phyloP scores from a whole-genome alignment of 2,888 invertebrate species.

The Nysson spinosus region DNA sequence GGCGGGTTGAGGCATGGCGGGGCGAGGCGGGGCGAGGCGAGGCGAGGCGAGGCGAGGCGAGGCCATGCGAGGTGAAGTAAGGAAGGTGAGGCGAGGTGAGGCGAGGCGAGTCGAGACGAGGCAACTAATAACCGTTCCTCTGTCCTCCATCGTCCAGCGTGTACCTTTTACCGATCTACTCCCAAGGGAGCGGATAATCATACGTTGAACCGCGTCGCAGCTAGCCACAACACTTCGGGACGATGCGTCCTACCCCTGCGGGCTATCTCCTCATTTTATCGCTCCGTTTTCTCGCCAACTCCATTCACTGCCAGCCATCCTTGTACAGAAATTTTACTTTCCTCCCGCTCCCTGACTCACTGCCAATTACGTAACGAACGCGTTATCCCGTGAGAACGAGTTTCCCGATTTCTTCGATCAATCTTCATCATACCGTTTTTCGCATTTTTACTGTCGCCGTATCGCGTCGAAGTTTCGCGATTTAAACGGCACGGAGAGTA shows the following conservation, averaged over 20 bases:
- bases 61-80: too few relatives aligned
- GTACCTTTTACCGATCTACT: background rate
- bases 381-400: too few relatives aligned
- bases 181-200: slow-evolving; percentile 70
- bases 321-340: slow-evolving; percentile 8
- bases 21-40: too few relatives aligned
- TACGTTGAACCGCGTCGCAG: slow-evolving; percentile 65
- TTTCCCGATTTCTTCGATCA: too few relatives aligned
- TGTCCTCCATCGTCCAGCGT: slow-evolving; percentile 25
- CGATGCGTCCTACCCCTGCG: slow-evolving; percentile 29
- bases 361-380: too few relatives aligned
- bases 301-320: background rate
- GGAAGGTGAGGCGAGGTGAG: too few relatives aligned
- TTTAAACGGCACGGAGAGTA: too few relatives aligned
- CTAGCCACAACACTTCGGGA: slow-evolving; percentile 52
- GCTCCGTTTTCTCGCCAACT: slow-evolving; percentile 38
- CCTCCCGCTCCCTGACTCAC: background rate
- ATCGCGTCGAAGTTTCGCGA: slow-evolving; percentile 21
- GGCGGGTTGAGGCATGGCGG: too few relatives aligned
- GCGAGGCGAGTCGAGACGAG: slow-evolving; percentile 45
- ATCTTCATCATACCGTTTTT: slow-evolving; percentile 1
- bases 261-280: slow-evolving; percentile 52
- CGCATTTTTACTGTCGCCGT: slow-evolving; percentile 6
- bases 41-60: too few relatives aligned
- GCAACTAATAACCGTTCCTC: slow-evolving; percentile 74